Percentiles rank a stretch among this genome's conserved stretches.
These are phyloP conservation scores for Tortricodes alternella DNA, from an alignment of 2,888 invertebrate species.

Conservation along the genomic window DNA sequence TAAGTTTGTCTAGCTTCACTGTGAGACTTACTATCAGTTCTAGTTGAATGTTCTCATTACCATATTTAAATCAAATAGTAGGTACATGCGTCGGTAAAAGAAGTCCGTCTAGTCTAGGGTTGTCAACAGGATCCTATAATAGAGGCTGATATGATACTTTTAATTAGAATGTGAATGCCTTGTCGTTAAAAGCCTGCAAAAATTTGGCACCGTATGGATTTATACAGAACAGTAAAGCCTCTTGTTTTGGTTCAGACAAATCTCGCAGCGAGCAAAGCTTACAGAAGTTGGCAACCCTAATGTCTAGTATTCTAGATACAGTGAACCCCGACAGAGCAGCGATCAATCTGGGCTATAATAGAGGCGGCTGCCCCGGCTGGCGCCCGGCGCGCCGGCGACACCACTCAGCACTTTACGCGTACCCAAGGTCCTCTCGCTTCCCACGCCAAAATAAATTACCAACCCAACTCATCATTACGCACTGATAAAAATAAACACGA, in stretches of 20 bases:
- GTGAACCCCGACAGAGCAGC: conserved; percentile 57
- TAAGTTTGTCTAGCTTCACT: not conserved
- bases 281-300: conserved; percentile 23
- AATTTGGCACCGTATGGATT: not conserved
- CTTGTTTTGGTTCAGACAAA: not conserved
- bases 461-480: conserved; percentile 4
- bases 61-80: conserved; percentile 9
- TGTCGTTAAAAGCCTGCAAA: not conserved
- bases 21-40: not conserved
- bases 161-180: not conserved
- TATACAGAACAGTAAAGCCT: not conserved
- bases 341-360: conserved; percentile 76
- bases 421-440: conserved; percentile 1
- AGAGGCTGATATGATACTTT: not conserved
- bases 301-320: conserved; percentile 49
- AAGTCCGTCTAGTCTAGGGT: conserved; percentile 8
- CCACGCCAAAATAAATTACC: not conserved
- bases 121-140: not conserved
- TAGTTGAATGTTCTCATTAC: not conserved
- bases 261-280: not conserved
- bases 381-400: conserved; percentile 28
- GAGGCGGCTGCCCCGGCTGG: conserved; percentile 70
- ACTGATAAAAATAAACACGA: conserved; percentile 18
- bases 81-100: conserved; percentile 3
- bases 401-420: conserved; percentile 38